phyloP scores from a whole-genome alignment of 2,888 invertebrate genomes.

The Hybos culiciformis region DNA sequence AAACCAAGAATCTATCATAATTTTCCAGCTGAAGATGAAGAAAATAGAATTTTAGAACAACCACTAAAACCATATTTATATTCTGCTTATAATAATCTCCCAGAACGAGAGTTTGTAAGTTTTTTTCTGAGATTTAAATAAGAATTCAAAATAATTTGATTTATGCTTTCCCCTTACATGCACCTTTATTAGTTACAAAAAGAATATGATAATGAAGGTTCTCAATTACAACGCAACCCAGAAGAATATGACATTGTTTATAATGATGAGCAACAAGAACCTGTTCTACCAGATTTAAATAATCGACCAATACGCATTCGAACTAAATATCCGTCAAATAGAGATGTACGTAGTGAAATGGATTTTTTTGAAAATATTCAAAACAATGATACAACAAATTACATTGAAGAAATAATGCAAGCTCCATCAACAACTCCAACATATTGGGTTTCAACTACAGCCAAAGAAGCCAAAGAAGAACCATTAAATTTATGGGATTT shows the following conservation, averaged over 20 bases:
- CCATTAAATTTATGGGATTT: slow-evolving; percentile 39
- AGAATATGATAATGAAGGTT: slow-evolving; percentile 25
- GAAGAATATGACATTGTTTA: slow-evolving; percentile 30
- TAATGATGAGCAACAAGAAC: slow-evolving; percentile 23
- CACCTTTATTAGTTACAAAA: slow-evolving; percentile 16
- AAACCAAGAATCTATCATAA: not conserved
- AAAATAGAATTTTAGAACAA: slow-evolving; percentile 2
- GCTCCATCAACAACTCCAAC: slow-evolving; percentile 2
- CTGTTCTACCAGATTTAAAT: slow-evolving; percentile 18
- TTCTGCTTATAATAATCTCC: slow-evolving; percentile 11
- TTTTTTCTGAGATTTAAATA: too few species aligned
- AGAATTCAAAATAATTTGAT: too few species aligned
- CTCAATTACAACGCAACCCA: slow-evolving; percentile 16
- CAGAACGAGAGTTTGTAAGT: slow-evolving; percentile 17
- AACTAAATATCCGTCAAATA: slow-evolving; percentile 33
- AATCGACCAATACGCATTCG: slow-evolving; percentile 30
- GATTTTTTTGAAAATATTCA: slow-evolving; percentile 16
- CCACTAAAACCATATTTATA: slow-evolving; percentile 9
- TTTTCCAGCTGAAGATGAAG: not conserved
- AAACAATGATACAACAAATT: slow-evolving; percentile 12
- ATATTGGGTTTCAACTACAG: not conserved
- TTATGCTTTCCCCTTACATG: not conserved
- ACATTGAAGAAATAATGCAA: not conserved
- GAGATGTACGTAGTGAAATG: slow-evolving; percentile 31
- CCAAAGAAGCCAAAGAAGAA: slow-evolving; percentile 20